These are phyloP conservation scores for Cerastis rubricosa DNA, from an alignment of 2,888 invertebrate genomes.

Conservation along the genomic window DNA sequence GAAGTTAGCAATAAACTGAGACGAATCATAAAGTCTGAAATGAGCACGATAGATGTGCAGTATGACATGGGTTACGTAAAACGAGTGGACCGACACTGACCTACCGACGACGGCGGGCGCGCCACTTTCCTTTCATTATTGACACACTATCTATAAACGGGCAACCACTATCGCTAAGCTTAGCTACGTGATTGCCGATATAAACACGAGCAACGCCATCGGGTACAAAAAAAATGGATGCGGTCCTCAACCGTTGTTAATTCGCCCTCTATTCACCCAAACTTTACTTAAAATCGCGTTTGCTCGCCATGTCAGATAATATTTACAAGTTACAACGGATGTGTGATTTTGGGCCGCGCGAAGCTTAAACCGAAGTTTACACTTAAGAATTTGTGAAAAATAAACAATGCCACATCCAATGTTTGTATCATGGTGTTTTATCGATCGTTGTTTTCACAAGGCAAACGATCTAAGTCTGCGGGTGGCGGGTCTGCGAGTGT, in stretches of 20 bases:
- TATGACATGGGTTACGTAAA: constrained; percentile 87
- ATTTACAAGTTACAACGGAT: constrained; percentile 59
- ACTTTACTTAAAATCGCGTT: constrained; percentile 34
- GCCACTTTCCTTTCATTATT: constrained; percentile 90
- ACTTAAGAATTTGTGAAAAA: constrained; percentile 46
- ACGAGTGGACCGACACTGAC: constrained; percentile 86
- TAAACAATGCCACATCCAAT: constrained; percentile 58
- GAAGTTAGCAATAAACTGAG: constrained; percentile 51
- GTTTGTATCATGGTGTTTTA: constrained; percentile 51
- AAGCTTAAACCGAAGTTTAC: constrained; percentile 50
- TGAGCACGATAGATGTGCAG: constrained; percentile 82
- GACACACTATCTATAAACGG: constrained; percentile 87
- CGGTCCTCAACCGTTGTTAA: constrained; percentile 33
- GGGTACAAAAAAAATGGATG: constrained; percentile 54
- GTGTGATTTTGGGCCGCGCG: constrained; percentile 41
- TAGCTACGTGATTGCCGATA: constrained; percentile 75
- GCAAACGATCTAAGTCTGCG: constrained; percentile 70
- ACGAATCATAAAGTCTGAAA: constrained; percentile 74
- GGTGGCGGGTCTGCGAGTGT: constrained; percentile 72
- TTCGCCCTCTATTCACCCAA: constrained; percentile 15
- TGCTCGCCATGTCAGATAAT: constrained; percentile 49
- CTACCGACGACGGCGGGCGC: constrained; percentile 83
- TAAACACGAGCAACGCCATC: constrained; percentile 61
- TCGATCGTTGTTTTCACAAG: constrained; percentile 65
- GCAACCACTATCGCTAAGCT: constrained; percentile 77